Conservation (phyloP, 2,797 vertebrate species). For the Anomalospiza imberbis region DNA sequence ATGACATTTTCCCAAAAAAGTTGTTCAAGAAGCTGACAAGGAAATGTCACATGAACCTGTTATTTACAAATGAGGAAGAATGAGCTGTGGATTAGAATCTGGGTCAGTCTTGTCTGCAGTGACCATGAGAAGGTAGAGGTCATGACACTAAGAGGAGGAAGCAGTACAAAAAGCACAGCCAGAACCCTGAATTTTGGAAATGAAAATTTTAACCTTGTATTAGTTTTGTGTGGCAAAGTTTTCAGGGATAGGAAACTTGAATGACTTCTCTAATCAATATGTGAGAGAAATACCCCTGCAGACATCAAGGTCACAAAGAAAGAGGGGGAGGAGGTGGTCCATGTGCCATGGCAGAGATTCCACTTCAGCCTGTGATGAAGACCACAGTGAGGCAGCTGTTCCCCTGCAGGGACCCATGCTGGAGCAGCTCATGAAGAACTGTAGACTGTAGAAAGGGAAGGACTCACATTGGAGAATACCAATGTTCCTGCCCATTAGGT, state of each 20-base stretch:
- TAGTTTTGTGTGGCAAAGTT: neutral
- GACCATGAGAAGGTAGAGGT: neutral
- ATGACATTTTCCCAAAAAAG: neutral
- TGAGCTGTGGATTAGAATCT: neutral
- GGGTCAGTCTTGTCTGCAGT: neutral
- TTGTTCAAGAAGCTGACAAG: neutral
- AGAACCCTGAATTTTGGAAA: neutral
- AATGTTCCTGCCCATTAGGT: neutral
- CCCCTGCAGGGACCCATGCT: neutral
- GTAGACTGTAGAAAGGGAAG: neutral
- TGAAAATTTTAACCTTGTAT: neutral
- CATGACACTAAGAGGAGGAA: neutral
- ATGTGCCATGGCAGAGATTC: neutral
- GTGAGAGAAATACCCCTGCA: neutral
- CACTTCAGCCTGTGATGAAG: neutral
- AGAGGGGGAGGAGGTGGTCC: too few species aligned
- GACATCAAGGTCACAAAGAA: neutral
- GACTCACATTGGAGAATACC: neutral
- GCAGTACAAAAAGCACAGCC: neutral
- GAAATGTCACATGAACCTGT: neutral
- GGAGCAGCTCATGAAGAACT: neutral
- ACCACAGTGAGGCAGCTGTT: neutral
- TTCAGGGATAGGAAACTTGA: too few species aligned
- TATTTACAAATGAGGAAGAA: neutral
- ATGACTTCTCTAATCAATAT: neutral